A percentile compares a stretch with the other conserved stretches of the same genome.
These are phyloP conservation scores for Clostera curtula DNA, from an alignment of 2,888 invertebrate genomes.

Conservation along the genomic window DNA sequence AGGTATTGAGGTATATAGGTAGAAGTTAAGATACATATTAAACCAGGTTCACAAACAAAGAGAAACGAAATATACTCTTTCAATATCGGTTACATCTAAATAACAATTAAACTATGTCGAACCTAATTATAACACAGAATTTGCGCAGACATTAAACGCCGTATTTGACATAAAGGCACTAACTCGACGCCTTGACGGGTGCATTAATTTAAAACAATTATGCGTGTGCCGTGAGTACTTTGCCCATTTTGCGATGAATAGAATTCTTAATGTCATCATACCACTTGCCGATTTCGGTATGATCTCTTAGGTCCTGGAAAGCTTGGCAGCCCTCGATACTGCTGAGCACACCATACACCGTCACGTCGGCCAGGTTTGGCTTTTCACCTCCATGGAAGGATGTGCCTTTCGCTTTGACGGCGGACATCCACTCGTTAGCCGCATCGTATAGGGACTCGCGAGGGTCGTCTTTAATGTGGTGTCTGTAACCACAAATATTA, in stretches of 20 bases:
- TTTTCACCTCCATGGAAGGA: slow-evolving; percentile 89
- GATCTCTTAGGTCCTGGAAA: slow-evolving; percentile 84
- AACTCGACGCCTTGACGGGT: too few relatives aligned
- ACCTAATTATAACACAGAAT: too few relatives aligned
- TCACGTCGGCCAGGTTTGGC: slow-evolving; percentile 94
- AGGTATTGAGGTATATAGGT: too few relatives aligned
- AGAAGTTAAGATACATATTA: too few relatives aligned
- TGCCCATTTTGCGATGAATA: slow-evolving; percentile 76
- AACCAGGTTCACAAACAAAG: too few relatives aligned
- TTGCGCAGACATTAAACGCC: too few relatives aligned
- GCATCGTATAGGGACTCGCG: slow-evolving; percentile 93
- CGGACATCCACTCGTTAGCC: slow-evolving; percentile 85
- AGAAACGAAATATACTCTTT: too few relatives aligned
- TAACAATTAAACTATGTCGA: too few relatives aligned
- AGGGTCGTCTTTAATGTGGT: slow-evolving; percentile 91
- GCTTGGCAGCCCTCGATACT: slow-evolving; percentile 96
- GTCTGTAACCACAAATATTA: slow-evolving; percentile 64
- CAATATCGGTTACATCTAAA: too few relatives aligned
- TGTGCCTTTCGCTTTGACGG: slow-evolving; percentile 79
- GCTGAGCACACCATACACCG: slow-evolving; percentile 91
- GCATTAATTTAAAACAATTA: too few relatives aligned
- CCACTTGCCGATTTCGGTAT: slow-evolving; percentile 87
- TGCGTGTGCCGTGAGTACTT: slow-evolving; percentile 33
- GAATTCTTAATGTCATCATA: slow-evolving; percentile 82
- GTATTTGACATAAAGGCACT: too few relatives aligned